A percentile compares a stretch with the other conserved stretches of the same genome.
phyloP scores from a whole-genome alignment of 2,797 vertebrate genomes.

The Sebastiscus albofasciatus region DNA sequence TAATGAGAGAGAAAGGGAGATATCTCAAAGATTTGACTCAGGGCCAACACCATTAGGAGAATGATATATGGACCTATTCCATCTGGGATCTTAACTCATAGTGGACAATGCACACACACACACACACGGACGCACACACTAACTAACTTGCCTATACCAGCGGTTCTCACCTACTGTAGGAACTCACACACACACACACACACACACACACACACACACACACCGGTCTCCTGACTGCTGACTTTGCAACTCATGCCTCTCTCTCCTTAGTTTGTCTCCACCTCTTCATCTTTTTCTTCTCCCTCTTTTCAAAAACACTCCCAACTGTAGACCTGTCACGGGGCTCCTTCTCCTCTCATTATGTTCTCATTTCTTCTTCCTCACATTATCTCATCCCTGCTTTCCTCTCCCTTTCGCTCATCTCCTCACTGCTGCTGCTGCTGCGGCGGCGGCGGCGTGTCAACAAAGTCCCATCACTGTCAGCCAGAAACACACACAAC shows the following conservation, averaged over 20 bases:
- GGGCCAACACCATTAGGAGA: conserved; percentile 66
- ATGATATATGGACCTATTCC: conserved; percentile 71
- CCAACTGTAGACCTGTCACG: conserved; percentile 27
- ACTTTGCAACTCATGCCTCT: conserved; percentile 52
- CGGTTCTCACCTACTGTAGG: not conserved
- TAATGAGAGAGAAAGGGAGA: conserved; percentile 65
- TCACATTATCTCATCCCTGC: conserved; percentile 15
- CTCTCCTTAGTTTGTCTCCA: conserved; percentile 30
- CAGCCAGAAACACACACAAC: conserved; percentile 27
- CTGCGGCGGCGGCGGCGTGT: not conserved
- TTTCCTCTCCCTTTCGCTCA: not conserved
- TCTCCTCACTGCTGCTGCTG: not conserved
- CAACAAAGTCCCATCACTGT: conserved; percentile 43
- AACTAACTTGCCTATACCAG: conserved; percentile 7
- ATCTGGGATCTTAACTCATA: conserved; percentile 52
- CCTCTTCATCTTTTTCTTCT: conserved; percentile 20
- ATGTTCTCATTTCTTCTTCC: not conserved
- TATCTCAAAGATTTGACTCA: conserved; percentile 61
- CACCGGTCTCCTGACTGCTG: conserved; percentile 51
- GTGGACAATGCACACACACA: conserved; percentile 27
- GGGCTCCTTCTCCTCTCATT: conserved; percentile 11
- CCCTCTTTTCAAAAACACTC: conserved; percentile 40
- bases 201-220: conserved; percentile 2
- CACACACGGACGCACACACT: not conserved
- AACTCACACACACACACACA: conserved; percentile 6